Conservation (phyloP, 1,140 invertebrate species). For the Drosophila yakuba region DNA sequence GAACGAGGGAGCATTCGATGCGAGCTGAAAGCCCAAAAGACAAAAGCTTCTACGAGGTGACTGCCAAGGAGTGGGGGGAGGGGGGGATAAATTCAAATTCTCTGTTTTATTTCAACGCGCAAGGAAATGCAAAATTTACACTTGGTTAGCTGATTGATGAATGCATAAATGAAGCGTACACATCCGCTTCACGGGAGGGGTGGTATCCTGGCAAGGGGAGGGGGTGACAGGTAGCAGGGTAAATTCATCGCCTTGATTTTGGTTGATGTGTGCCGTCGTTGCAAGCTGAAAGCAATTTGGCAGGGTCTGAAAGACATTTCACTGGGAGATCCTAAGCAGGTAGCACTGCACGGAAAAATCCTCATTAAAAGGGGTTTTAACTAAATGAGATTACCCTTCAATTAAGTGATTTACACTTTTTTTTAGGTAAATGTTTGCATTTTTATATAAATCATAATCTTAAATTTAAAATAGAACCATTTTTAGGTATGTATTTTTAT, state of each 20-base stretch:
- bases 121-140: slow-evolving; percentile 82
- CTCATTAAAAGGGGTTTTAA: background rate
- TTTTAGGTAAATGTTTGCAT: too few species aligned
- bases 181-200: slow-evolving; percentile 40
- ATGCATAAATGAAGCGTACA: slow-evolving; percentile 84
- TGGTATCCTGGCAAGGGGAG: background rate
- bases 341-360: slow-evolving; percentile 19
- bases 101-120: slow-evolving; percentile 79
- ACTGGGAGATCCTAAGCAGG: slow-evolving; percentile 29
- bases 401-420: too few species aligned
- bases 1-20: slow-evolving; percentile 54
- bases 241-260: slow-evolving; percentile 39
- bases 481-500: background rate
- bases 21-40: slow-evolving; percentile 63
- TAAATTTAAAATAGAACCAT: background rate
- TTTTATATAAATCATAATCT: too few species aligned
- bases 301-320: slow-evolving; percentile 46
- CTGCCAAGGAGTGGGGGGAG: background rate
- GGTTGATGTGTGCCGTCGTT: slow-evolving; percentile 34
- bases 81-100: slow-evolving; percentile 69
- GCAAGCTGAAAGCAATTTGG: slow-evolving; percentile 64
- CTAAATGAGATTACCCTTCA: background rate
- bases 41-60: slow-evolving; percentile 60
- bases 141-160: slow-evolving; percentile 84
- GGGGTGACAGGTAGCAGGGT: background rate